Evolutionary conservation across 2,888 invertebrate genomes (phyloP).

Genomic region (Thera britannica): DNA sequence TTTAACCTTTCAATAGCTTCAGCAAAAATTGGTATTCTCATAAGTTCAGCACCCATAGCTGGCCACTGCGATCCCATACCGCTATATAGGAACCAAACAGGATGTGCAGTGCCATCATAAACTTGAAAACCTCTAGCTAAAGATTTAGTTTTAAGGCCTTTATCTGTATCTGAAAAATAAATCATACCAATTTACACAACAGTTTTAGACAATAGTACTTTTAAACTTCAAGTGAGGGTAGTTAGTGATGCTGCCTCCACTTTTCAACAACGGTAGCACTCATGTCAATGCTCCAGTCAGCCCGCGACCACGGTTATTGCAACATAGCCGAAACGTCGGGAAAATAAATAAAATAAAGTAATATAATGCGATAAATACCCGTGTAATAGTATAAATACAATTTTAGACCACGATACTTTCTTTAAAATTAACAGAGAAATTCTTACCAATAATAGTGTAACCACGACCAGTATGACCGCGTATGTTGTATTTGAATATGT

Average conservation of each 20-base stretch:
- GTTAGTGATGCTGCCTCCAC: too few relatives aligned
- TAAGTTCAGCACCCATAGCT: slow-evolving; percentile 85
- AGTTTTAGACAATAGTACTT: too few relatives aligned
- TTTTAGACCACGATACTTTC: slow-evolving; percentile 46
- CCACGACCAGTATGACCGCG: slow-evolving; percentile 87
- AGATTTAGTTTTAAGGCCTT: slow-evolving; percentile 47
- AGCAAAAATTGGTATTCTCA: slow-evolving; percentile 85
- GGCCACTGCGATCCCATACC: slow-evolving; percentile 90
- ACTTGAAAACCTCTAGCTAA: slow-evolving; percentile 46
- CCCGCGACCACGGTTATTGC: too few relatives aligned
- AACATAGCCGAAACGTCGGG: too few relatives aligned
- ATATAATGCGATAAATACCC: too few relatives aligned
- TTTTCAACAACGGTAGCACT: too few relatives aligned
- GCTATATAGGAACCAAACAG: slow-evolving; percentile 44
- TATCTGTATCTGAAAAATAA: slow-evolving; percentile 45
- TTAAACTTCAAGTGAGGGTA: too few relatives aligned
- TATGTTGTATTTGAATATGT: slow-evolving; percentile 71
- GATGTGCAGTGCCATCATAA: slow-evolving; percentile 54
- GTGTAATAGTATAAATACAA: too few relatives aligned
- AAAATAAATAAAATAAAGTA: too few relatives aligned
- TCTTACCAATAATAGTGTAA: slow-evolving; percentile 76
- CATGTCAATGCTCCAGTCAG: too few relatives aligned
- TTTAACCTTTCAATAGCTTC: slow-evolving; percentile 70
- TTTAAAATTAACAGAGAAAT: slow-evolving; percentile 44
- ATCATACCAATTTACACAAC: background rate